Conservation (phyloP, 2,797 vertebrate genomes). For the Peromyscus melanophrys region DNA sequence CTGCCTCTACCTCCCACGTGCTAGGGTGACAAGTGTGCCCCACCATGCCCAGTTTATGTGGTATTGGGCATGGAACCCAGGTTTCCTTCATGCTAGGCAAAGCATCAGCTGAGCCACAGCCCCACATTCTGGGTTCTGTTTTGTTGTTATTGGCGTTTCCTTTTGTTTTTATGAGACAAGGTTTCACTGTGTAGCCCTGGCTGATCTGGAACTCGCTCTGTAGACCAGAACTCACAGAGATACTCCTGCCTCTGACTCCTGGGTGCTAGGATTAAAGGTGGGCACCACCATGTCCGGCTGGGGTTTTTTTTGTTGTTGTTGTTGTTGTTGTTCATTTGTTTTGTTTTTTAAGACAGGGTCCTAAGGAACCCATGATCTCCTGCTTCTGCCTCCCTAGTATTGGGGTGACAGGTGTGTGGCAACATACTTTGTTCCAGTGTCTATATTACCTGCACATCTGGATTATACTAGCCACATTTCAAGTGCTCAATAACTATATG, state of each 20-base stretch:
- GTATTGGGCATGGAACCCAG: no score
- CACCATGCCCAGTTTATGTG: not conserved
- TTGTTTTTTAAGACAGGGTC: not conserved
- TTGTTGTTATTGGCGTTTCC: not conserved
- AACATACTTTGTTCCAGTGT: no score
- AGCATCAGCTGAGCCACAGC: not conserved
- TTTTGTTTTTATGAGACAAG: not conserved
- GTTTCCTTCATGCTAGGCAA: no score
- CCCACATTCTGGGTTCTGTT: not conserved
- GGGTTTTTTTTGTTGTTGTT: not conserved
- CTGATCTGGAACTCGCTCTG: not conserved
- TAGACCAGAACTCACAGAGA: not conserved
- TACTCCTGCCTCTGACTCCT: not conserved
- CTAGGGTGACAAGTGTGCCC: not conserved
- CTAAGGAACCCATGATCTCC: not conserved
- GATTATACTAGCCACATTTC: not conserved
- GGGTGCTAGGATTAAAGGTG: not conserved
- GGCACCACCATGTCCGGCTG: not conserved
- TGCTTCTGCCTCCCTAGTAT: not conserved
- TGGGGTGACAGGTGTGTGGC: not conserved
- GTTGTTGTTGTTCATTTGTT: not conserved
- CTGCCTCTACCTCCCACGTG: not conserved
- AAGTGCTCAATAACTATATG: not conserved
- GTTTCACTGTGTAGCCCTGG: not conserved
- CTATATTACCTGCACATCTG: no score